These are phyloP conservation scores for Rhyacophila brunnea DNA, from an alignment of 1,140 invertebrate species.

Conservation along the genomic window DNA sequence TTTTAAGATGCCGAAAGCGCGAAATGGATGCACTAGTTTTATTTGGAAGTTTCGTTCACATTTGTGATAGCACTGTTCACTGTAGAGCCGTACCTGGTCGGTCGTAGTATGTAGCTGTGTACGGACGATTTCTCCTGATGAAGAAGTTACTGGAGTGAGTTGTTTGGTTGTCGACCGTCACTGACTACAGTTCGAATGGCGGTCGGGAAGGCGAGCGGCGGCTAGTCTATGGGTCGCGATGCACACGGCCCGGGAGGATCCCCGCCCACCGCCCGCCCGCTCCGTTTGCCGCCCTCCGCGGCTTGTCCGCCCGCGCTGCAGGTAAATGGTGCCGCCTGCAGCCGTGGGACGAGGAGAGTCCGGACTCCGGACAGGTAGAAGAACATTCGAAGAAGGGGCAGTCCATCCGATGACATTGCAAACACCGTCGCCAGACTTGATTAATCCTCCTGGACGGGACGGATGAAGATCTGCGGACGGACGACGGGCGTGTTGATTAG, in stretches of 20 bases:
- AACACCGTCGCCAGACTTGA: no score
- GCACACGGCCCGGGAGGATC: conserved; percentile 52
- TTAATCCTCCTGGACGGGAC: no score
- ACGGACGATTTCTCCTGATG: conserved; percentile 23
- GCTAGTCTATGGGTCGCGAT: conserved; percentile 52
- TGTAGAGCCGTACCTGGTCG: conserved; percentile 48
- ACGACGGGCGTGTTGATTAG: no score
- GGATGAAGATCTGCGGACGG: no score
- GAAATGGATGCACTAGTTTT: background rate
- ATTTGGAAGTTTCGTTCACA: background rate
- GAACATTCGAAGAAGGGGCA: no score
- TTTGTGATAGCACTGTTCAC: background rate
- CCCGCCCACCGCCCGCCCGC: conserved; percentile 27
- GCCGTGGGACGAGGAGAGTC: background rate
- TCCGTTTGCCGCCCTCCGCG: conserved; percentile 29
- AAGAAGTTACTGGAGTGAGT: conserved; percentile 47
- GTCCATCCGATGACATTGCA: no score
- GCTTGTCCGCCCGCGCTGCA: background rate
- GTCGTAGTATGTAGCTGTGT: conserved; percentile 47
- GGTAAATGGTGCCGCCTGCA: conserved; percentile 18
- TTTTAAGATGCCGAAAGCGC: background rate
- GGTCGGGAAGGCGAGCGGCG: conserved; percentile 45
- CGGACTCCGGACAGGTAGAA: no score
- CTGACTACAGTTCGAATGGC: conserved; percentile 55
- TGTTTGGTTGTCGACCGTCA: conserved; percentile 49